A percentile compares a stretch with the other conserved stretches of the same genome.
Conservation (phyloP, 2,888 invertebrate genomes). For the Hirtodrosophila alboralis region DNA sequence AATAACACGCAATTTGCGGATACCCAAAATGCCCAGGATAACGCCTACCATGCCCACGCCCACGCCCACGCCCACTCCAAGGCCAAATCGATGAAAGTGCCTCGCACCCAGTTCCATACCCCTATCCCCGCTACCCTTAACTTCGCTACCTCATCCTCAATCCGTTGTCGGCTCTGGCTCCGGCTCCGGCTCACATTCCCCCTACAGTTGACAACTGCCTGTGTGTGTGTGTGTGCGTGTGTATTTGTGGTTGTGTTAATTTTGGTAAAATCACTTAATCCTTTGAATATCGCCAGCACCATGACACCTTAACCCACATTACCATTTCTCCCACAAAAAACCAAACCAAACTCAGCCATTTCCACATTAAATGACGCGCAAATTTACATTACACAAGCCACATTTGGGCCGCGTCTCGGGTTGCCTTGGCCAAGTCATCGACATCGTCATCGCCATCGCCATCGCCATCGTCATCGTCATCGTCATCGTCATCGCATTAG, state of each 20-base stretch:
- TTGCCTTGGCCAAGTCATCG: conserved; percentile 32
- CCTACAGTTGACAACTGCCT: conserved; percentile 11
- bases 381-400: conserved; percentile 65
- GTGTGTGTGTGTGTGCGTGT: conserved; percentile 2
- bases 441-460: conserved; percentile 18
- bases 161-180: conserved; percentile 10
- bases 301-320: conserved; percentile 65
- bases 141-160: conserved; percentile 9
- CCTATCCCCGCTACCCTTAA: not conserved
- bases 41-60: conserved; percentile 21
- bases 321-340: conserved; percentile 11
- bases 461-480: conserved; percentile 4
- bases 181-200: conserved; percentile 4
- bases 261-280: conserved; percentile 75
- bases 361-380: conserved; percentile 70
- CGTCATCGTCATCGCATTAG: conserved; percentile 65
- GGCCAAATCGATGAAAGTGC: conserved; percentile 46
- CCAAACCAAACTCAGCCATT: conserved; percentile 44
- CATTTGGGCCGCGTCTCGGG: not conserved
- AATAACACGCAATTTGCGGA: conserved; percentile 73
- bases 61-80: conserved; percentile 11
- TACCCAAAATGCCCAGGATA: conserved; percentile 48
- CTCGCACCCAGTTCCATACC: not conserved
- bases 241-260: conserved; percentile 53
- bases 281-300: conserved; percentile 60